A percentile compares a stretch with the other conserved stretches of the same genome.
These are phyloP conservation scores for Limnephilus marmoratus DNA, from an alignment of 2,888 invertebrate genomes.

Conservation along the genomic window DNA sequence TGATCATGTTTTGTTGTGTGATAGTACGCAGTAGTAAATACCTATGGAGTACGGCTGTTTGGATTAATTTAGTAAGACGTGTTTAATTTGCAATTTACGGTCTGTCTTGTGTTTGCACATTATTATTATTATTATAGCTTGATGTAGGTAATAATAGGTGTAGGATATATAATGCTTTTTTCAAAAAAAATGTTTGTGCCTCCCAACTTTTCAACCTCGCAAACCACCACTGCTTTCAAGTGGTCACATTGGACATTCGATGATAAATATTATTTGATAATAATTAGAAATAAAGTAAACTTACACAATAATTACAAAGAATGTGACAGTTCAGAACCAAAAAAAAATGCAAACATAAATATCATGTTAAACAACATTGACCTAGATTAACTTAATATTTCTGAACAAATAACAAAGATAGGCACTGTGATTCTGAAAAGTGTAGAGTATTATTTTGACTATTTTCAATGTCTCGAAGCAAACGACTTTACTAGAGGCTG, in stretches of 20 bases:
- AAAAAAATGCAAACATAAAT: background rate
- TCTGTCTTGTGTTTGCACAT: no score
- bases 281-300: background rate
- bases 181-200: no score
- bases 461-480: background rate
- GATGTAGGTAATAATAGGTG: no score
- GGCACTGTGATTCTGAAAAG: background rate
- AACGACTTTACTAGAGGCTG: background rate
- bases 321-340: background rate
- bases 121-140: no score
- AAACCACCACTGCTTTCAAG: no score
- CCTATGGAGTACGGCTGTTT: no score
- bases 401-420: background rate
- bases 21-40: no score
- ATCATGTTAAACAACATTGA: background rate
- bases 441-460: background rate
- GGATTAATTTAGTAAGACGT: no score
- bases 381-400: background rate
- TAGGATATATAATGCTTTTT: no score
- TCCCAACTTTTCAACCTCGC: no score
- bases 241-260: background rate
- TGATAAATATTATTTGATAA: background rate
- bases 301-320: background rate
- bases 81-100: no score
- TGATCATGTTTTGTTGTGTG: no score